Percentiles rank a stretch among this genome's conserved stretches.
Evolutionary conservation across 2,797 vertebrate species (phyloP).

Genomic region (Mormyrops attenuatus): DNA sequence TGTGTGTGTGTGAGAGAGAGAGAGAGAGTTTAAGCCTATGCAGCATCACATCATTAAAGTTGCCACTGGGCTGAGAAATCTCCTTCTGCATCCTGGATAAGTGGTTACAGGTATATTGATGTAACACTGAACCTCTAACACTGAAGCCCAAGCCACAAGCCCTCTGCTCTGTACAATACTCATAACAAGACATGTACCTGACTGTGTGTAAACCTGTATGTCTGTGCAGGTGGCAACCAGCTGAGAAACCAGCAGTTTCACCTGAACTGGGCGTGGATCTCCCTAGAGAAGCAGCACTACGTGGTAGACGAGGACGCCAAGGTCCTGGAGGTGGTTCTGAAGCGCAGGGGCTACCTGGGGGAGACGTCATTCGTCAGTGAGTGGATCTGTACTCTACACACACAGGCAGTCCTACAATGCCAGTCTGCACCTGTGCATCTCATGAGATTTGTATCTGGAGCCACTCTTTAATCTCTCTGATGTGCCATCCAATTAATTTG

Average conservation of each 20-base stretch:
- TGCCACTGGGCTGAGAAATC: background rate
- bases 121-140: background rate
- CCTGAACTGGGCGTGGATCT: slow-evolving; percentile 90
- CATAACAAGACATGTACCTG: background rate
- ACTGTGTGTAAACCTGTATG: background rate
- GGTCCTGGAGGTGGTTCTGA: slow-evolving; percentile 76
- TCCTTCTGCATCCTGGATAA: background rate
- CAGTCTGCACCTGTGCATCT: background rate
- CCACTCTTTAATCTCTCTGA: background rate
- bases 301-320: slow-evolving; percentile 81
- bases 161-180: background rate
- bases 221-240: slow-evolving; percentile 76
- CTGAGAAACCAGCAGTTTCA: slow-evolving; percentile 78
- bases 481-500: background rate
- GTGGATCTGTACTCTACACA: slow-evolving; percentile 39
- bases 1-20: no score
- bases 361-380: slow-evolving; percentile 93
- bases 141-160: background rate
- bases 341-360: slow-evolving; percentile 83
- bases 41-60: background rate
- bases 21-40: background rate
- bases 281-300: slow-evolving; percentile 80
- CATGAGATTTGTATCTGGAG: background rate
- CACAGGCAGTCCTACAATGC: background rate
- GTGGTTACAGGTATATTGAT: background rate